phyloP scores from a whole-genome alignment of 53 echinoderm and acorn worm genomes.

The Zoroaster sp. region DNA sequence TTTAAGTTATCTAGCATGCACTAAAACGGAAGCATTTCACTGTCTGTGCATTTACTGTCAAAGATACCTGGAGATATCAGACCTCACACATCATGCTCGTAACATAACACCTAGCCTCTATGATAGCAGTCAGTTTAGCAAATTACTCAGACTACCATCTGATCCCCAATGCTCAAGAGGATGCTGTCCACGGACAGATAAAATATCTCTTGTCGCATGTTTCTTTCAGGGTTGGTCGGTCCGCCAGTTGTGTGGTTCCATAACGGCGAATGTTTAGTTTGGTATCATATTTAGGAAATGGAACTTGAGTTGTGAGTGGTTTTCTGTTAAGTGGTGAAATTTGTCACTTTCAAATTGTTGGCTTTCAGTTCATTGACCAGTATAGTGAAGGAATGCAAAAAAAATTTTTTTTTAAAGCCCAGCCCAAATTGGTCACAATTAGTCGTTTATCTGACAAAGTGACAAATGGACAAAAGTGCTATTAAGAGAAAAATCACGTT shows the following conservation, averaged over 20 bases:
- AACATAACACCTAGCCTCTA: background rate
- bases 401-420: too few species aligned
- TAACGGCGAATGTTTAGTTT: background rate
- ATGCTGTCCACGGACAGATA: background rate
- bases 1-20: too few species aligned
- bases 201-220: background rate
- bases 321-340: background rate
- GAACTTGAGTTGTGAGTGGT: background rate
- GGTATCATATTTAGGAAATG: background rate
- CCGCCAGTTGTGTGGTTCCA: background rate
- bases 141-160: background rate
- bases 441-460: too few species aligned
- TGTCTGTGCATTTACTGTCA: background rate
- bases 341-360: background rate
- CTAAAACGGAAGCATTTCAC: too few species aligned
- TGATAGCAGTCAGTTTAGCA: constrained; percentile 15
- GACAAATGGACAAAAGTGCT: too few species aligned
- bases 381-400: too few species aligned
- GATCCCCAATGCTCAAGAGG: background rate
- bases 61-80: background rate
- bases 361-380: background rate
- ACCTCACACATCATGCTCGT: background rate
- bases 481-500: too few species aligned
- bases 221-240: background rate
- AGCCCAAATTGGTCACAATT: too few species aligned